Conservation (phyloP, 2,888 invertebrate species). For the Eupelmus urozonus region DNA sequence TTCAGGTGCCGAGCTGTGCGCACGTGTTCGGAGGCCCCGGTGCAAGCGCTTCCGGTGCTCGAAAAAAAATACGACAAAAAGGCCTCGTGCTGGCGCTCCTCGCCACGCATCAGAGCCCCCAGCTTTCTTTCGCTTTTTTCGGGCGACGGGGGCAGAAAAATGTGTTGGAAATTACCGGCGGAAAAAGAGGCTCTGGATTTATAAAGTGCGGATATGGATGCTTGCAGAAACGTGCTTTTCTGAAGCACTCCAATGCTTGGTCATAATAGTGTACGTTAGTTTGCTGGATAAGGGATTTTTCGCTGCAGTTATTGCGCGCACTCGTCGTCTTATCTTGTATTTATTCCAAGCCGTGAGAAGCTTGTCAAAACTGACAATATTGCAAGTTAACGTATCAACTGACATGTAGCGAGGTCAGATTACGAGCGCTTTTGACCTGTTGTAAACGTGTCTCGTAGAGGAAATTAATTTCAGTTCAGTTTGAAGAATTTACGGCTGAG, state of each 20-base stretch:
- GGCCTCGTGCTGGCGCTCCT: too few species aligned
- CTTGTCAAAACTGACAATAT: constrained; percentile 29
- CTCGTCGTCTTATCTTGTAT: constrained; percentile 10
- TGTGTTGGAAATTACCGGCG: background rate
- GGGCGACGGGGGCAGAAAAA: background rate
- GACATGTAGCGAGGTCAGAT: constrained; percentile 8
- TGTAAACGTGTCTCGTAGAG: background rate
- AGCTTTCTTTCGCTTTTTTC: background rate
- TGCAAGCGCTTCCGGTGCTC: background rate
- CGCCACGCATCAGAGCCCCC: too few species aligned
- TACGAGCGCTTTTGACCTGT: constrained; percentile 18
- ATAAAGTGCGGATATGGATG: too few species aligned
- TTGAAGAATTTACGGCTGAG: background rate
- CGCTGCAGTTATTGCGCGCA: background rate
- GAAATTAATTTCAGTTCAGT: background rate
- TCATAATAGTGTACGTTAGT: too few species aligned
- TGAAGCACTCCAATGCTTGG: too few species aligned
- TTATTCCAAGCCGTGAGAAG: constrained; percentile 10
- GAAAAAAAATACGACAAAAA: background rate
- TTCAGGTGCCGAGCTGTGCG: constrained; percentile 33
- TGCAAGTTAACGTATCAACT: constrained; percentile 29
- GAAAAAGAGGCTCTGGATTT: background rate
- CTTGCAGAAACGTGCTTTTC: too few species aligned
- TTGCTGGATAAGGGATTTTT: background rate
- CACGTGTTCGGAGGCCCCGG: constrained; percentile 6